These are phyloP conservation scores for Gallinago undulata DNA, from an alignment of 2,113 vertebrate species.

Conservation along the genomic window DNA sequence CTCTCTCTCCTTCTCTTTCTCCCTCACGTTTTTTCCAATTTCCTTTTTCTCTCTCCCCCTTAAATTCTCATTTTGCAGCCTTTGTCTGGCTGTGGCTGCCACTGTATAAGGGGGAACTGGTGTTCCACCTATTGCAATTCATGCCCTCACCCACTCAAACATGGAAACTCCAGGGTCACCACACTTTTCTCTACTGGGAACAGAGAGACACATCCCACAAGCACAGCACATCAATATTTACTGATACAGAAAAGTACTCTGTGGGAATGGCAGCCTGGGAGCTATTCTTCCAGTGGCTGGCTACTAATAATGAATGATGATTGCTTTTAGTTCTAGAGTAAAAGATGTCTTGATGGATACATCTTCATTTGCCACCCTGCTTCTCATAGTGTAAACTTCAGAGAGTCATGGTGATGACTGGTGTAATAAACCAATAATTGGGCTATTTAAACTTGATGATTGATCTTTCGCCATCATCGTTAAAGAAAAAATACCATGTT, in stretches of 20 bases:
- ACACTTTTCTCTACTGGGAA: neutral
- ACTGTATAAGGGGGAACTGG: neutral
- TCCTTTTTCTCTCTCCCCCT: neutral
- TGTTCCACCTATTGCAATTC: neutral
- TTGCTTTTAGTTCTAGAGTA: neutral
- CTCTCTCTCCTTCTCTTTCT: neutral
- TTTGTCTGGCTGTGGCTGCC: neutral
- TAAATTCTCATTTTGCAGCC: neutral
- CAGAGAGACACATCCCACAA: neutral
- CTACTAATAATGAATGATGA: neutral
- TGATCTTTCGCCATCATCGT: neutral
- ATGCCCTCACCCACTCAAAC: neutral
- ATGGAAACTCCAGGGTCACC: neutral
- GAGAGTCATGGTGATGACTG: neutral
- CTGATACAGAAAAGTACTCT: neutral
- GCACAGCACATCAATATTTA: neutral
- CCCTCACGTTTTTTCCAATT: neutral
- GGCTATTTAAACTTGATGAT: neutral
- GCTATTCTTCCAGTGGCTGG: neutral
- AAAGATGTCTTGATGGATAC: neutral
- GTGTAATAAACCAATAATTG: neutral
- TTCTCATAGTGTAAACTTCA: neutral
- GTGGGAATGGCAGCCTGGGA: neutral
- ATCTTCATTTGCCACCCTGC: neutral
- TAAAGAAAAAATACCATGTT: neutral